phyloP scores from a whole-genome alignment of 2,113 vertebrate species.

The Pelmatolapia mariae region DNA sequence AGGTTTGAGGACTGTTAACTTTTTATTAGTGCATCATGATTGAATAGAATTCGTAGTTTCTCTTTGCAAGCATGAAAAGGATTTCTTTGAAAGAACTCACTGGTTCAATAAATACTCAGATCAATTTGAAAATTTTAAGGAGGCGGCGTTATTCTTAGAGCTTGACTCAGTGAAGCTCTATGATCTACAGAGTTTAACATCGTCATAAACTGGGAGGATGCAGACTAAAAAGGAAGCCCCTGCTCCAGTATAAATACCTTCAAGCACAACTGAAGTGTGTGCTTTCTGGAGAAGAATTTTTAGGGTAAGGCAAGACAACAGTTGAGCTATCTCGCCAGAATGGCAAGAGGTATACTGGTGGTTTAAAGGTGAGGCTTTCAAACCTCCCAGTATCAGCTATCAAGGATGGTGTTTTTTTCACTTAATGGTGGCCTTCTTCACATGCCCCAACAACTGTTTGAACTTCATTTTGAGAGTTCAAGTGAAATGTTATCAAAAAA shows the following conservation, averaged over 20 bases:
- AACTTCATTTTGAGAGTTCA: background rate
- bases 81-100: background rate
- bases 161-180: background rate
- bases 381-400: background rate
- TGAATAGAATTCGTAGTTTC: background rate
- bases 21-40: background rate
- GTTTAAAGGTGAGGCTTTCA: background rate
- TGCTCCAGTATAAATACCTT: background rate
- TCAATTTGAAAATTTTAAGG: background rate
- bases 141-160: background rate
- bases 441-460: background rate
- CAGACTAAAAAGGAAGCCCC: background rate
- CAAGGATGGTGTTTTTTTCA: background rate
- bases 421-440: background rate
- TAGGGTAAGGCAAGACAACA: background rate
- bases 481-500: background rate
- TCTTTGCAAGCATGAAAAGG: background rate
- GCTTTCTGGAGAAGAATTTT: background rate
- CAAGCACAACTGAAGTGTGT: background rate
- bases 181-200: background rate
- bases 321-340: background rate
- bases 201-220: background rate
- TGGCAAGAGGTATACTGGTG: background rate
- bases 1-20: background rate
- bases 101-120: background rate